Conservation (phyloP, 35 echinoderm and acorn worm species). For the Hemicentrotus pulcherrimus region DNA sequence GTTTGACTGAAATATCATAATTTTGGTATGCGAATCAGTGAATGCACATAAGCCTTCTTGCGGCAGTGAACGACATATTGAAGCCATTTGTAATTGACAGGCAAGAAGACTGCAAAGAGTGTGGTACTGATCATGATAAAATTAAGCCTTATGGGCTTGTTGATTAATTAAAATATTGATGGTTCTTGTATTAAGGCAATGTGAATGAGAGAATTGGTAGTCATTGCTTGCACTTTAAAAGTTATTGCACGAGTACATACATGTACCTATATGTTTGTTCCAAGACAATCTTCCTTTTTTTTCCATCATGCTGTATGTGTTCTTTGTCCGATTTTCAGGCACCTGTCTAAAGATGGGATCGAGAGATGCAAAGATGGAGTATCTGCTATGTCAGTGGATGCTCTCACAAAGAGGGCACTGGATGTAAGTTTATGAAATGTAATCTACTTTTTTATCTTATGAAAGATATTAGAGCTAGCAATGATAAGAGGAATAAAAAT, state of each 20-base stretch:
- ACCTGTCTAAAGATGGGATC: conserved; percentile 74
- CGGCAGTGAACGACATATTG: too few relatives aligned
- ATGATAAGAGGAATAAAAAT: background rate
- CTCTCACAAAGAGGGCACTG: conserved; percentile 65
- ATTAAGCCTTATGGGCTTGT: background rate
- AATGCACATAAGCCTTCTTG: too few relatives aligned
- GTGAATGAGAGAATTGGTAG: background rate
- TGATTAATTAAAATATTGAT: background rate
- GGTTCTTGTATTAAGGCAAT: background rate
- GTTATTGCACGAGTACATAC: background rate
- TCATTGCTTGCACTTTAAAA: background rate
- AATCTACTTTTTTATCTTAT: too few relatives aligned
- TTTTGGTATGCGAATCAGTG: too few relatives aligned
- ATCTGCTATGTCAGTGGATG: conserved; percentile 65
- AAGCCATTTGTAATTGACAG: too few relatives aligned
- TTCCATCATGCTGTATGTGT: background rate
- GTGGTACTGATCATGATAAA: too few relatives aligned
- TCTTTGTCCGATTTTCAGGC: conserved; percentile 51
- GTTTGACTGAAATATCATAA: too few relatives aligned
- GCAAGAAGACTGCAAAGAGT: too few relatives aligned
- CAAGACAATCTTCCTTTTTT: background rate
- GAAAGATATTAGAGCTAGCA: too few relatives aligned
- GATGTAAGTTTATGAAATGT: conserved; percentile 58
- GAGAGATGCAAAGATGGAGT: conserved; percentile 76
- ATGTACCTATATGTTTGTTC: background rate